Evolutionary conservation across 2,888 invertebrate species (phyloP), one percentile per base, ranked within the genome.

Genomic region (Julus scandinavius): DNA sequence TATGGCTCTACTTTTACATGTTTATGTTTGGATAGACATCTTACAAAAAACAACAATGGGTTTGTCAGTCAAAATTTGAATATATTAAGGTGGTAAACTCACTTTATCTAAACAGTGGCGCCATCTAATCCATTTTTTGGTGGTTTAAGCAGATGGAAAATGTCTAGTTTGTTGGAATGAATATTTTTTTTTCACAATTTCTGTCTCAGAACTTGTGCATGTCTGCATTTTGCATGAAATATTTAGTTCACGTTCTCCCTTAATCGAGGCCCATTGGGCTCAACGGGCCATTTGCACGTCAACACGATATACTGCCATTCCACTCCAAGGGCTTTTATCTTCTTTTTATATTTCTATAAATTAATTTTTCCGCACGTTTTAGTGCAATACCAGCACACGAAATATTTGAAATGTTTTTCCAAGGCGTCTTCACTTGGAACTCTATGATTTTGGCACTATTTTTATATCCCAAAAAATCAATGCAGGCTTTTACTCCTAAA

Each of bases 381-480:
- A 11, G 72, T 72, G 29, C 72, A 29, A 9, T 29, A 11, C 29
- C 11, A n/a, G 1, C 11, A 29, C 29, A 29, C 29, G 29, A 11
- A 11, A 72, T 72, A 11, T 72, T 72, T 72, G 72, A 72, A 72
- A 72, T 29, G 29, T 29, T 29, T 72, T 54, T 15, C 9, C 9
- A 45, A n/a, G 58, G 58, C 58, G 17, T 6, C 6, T n/a, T 3
- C 17, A n/a, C 29, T 2, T 29, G 29, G 15, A 29, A 2, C 72
- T 72, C 29, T 72, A 54, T 29, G 72, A 72, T 29, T 29, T 72
- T 72, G 29, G 29, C 72, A 11, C 29, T 72, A 72, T 38, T 72
- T 63, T 29, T 29, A 29, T 72, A 29, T 72, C 72, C 72, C 72
- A 72, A 72, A 72, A 29, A 72, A 72, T 72, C 72, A 72, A n/a